A percentile compares a stretch with the other conserved stretches of the same genome.
phyloP scores from a whole-genome alignment of 2,888 invertebrate species.

The Phragmatobia fuliginosa region DNA sequence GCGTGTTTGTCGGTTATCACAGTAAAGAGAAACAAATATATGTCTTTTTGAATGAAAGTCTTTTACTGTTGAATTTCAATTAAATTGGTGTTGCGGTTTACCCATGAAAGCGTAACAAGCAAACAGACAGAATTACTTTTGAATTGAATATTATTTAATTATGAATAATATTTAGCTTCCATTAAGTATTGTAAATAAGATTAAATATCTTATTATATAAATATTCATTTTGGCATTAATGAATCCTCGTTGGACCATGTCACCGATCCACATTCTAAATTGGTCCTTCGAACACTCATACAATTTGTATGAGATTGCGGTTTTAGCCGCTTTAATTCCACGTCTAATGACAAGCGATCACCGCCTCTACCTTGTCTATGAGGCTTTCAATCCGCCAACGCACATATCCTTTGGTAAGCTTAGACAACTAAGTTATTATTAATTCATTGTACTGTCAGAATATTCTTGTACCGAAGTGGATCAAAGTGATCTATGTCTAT shows the following conservation, averaged over 20 bases:
- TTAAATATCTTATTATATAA: background rate
- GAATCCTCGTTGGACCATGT: background rate
- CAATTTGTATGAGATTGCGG: slow-evolving; percentile 3
- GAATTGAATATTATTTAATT: too few relatives aligned
- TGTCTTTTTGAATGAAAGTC: too few relatives aligned
- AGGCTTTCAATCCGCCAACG: background rate
- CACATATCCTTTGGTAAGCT: background rate
- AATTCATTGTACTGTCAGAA: background rate
- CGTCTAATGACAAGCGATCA: background rate
- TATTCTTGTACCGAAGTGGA: background rate
- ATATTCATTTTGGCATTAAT: background rate
- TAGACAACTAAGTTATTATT: background rate
- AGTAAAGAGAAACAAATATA: too few relatives aligned
- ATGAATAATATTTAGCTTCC: background rate
- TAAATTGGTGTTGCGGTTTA: too few relatives aligned
- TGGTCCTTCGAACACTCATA: background rate
- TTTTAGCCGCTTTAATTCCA: background rate
- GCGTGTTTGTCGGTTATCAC: too few relatives aligned
- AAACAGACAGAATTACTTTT: too few relatives aligned
- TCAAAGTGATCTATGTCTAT: background rate
- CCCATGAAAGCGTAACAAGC: too few relatives aligned
- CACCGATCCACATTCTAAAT: background rate
- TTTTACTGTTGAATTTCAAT: too few relatives aligned
- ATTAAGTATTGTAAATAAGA: background rate
- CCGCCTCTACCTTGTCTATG: slow-evolving; percentile 3